A percentile compares a stretch with the other conserved stretches of the same genome.
Conservation (phyloP, 2,888 invertebrate species). For the Trichopoda pennipes region DNA sequence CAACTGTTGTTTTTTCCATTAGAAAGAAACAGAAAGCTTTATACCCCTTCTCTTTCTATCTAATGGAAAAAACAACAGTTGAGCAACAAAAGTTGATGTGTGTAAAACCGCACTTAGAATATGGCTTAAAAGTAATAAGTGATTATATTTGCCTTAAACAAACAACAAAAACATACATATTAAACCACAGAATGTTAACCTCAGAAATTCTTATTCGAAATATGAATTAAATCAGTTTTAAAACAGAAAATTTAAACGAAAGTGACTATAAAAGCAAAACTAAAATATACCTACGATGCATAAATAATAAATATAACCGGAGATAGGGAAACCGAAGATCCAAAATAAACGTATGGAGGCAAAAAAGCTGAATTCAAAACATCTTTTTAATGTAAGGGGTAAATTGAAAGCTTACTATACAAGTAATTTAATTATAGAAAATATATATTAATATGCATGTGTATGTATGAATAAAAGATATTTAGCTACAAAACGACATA, state of each 20-base stretch:
- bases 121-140: conserved; percentile 15
- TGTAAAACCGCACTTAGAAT: too few relatives aligned
- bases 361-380: background rate
- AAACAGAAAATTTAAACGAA: conserved; percentile 13
- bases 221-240: conserved; percentile 53
- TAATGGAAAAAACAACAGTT: too few relatives aligned
- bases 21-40: too few relatives aligned
- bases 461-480: background rate
- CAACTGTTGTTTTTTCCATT: too few relatives aligned
- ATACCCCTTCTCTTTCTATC: too few relatives aligned
- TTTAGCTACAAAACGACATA: too few relatives aligned
- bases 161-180: conserved; percentile 24
- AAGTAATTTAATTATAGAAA: conserved; percentile 24
- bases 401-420: conserved; percentile 7
- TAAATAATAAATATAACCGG: background rate
- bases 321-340: background rate
- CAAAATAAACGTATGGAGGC: background rate
- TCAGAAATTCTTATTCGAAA: conserved; percentile 48
- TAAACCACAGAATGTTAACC: conserved; percentile 60
- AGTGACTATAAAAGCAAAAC: conserved; percentile 11
- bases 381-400: background rate
- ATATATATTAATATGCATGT: background rate
- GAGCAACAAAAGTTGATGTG: too few relatives aligned
- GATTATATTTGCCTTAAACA: background rate
- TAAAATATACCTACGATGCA: background rate